Conservation (phyloP, 2,888 invertebrate species). For the Neuroscelio doddi region DNA sequence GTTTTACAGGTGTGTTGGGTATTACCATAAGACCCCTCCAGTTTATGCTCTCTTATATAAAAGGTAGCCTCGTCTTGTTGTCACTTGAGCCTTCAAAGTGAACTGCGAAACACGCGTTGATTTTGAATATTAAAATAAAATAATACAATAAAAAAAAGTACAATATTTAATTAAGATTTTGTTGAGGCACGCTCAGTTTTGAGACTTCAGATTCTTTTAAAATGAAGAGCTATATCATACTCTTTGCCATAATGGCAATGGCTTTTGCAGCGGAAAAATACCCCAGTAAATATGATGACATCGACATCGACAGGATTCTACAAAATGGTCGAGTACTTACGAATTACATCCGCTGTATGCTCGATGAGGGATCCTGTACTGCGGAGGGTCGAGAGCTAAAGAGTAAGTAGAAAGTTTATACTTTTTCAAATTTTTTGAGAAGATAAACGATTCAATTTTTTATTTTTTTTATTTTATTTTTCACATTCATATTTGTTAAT, state of each 20-base stretch:
- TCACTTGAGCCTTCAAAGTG: slow-evolving; percentile 23
- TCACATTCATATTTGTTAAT: too few relatives aligned
- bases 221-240: slow-evolving; percentile 53
- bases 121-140: background rate
- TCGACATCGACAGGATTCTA: slow-evolving; percentile 76
- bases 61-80: slow-evolving; percentile 32
- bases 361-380: slow-evolving; percentile 77
- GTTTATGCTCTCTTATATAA: slow-evolving; percentile 26
- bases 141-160: too few relatives aligned
- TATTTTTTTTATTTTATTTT: slow-evolving; percentile 10
- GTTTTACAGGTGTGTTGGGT: slow-evolving; percentile 8
- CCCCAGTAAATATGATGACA: slow-evolving; percentile 74
- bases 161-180: too few relatives aligned
- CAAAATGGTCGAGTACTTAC: slow-evolving; percentile 75
- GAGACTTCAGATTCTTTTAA: background rate
- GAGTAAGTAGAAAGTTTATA: slow-evolving; percentile 71
- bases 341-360: slow-evolving; percentile 77
- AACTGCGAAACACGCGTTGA: slow-evolving; percentile 1
- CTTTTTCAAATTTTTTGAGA: background rate
- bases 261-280: slow-evolving; percentile 67
- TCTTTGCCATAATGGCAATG: slow-evolving; percentile 54
- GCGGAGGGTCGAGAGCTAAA: slow-evolving; percentile 76
- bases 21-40: slow-evolving; percentile 32
- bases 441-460: slow-evolving; percentile 3
- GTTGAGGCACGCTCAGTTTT: background rate